Base-by-base conservation (phyloP, 2,113 vertebrate species). In the Clupea harengus region DNA sequence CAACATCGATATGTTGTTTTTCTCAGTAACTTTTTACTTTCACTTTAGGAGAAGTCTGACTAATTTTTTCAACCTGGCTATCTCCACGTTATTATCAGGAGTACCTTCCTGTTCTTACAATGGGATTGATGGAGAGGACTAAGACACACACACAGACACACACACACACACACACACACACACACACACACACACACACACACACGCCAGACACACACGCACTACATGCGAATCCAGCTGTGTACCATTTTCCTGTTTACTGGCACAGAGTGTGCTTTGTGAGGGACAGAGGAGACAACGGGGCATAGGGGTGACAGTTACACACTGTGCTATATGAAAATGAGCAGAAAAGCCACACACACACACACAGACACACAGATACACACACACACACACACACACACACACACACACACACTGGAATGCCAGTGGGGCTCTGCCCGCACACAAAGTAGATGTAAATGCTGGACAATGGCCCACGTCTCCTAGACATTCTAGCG, bases 191-290 rank as follows among this genome's bases (percentile, higher is more conserved):
- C 47, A 82, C 17, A 82, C 50, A 67, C 49, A 78, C 81, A 82
- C 45, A 39, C 54, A 84, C 45, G 49, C 83, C 60, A 84, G 45
- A 85, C 84, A 60, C 15, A 60, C 49, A 52, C 67, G 60, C 15
- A 81, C 72, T 25, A 84, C 85, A 87, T 25, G 20, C 45, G 64
- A 47, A 81, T 75, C 17, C 81, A 85, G 50, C 82, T 82, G 85
- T 60, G 84, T 85, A 86, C 84, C 83, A 5, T 44, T 17, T 67
- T 89, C 90, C 89, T 85, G 85, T 87, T 75, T 57, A 86, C 91
- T 39, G 85, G 86, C 86, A 95, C 93, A 95, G 90, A 92, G 93
- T 92, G 88, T 81, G 91, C 92, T 93, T 93, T 93, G 92, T 93
- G 83, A 84, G 84, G 54, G 86, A 49, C 6, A 89, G 89, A 83